These are phyloP conservation scores for Xylocopa sonorina DNA, from an alignment of 1,140 invertebrate genomes.

Conservation along the genomic window DNA sequence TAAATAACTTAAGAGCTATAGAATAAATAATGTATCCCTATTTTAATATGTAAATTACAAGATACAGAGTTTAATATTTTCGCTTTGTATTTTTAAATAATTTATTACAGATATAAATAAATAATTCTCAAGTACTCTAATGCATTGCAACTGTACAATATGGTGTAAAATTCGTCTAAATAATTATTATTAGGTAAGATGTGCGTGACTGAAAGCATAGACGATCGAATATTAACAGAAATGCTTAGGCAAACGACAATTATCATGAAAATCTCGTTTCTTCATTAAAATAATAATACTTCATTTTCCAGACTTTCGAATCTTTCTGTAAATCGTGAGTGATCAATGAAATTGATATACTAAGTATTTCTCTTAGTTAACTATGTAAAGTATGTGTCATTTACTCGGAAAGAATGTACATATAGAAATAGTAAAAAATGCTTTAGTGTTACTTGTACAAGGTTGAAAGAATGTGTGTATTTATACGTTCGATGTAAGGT, in stretches of 20 bases:
- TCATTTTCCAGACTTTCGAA: neutral
- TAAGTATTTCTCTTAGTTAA: neutral
- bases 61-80: neutral
- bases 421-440: neutral
- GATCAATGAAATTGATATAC: neutral
- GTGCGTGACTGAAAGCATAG: neutral
- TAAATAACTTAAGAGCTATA: slow-evolving; percentile 38
- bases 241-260: neutral
- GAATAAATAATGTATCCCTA: slow-evolving; percentile 29
- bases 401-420: neutral
- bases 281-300: neutral
- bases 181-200: neutral
- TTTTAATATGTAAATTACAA: neutral
- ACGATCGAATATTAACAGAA: neutral
- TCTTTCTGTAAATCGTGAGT: neutral
- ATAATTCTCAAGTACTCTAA: neutral
- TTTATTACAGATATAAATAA: neutral
- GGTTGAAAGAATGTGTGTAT: neutral
- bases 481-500: slow-evolving; percentile 6
- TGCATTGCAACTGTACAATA: neutral
- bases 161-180: neutral
- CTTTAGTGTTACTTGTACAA: neutral
- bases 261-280: neutral
- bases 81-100: neutral
- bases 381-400: neutral